Evolutionary conservation across 2,888 invertebrate genomes (phyloP).

Genomic region (Chaetogeoica ovagalla): DNA sequence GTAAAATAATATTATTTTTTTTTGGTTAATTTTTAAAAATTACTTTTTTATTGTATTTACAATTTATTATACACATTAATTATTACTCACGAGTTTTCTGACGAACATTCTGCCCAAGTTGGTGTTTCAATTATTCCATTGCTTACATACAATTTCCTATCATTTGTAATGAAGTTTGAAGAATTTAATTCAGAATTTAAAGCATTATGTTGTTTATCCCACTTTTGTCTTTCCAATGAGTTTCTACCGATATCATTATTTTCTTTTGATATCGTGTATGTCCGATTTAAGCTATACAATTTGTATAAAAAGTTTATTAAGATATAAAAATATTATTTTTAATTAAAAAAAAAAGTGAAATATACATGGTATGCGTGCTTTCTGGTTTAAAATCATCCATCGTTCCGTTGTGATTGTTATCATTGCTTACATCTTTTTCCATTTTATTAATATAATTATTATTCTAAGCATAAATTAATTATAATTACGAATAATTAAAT

Average conservation of each 20-base stretch:
- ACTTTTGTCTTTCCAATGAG: constrained; percentile 38
- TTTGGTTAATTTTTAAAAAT: no score
- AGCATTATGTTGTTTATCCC: constrained; percentile 36
- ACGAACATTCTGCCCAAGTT: constrained; percentile 31
- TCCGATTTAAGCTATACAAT: constrained; percentile 33
- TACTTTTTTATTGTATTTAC: no score
- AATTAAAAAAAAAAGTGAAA: background rate
- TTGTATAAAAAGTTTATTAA: background rate
- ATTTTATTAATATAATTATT: constrained; percentile 28
- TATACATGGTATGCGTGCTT: constrained; percentile 46
- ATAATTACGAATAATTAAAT: background rate
- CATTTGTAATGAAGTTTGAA: constrained; percentile 19
- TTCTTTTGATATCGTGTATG: constrained; percentile 47
- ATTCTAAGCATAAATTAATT: background rate
- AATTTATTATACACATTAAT: no score
- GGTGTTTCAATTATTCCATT: constrained; percentile 41
- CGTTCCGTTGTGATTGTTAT: constrained; percentile 11
- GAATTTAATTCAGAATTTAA: constrained; percentile 22
- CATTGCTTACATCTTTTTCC: constrained; percentile 20
- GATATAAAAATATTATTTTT: background rate
- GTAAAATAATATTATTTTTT: no score
- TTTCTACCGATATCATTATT: constrained; percentile 1
- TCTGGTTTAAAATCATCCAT: constrained; percentile 39
- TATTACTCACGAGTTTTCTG: constrained; percentile 40
- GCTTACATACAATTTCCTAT: background rate